Percentiles rank a stretch among this genome's conserved stretches.
These are phyloP conservation scores for Arctopsyche grandis DNA, from an alignment of 1,140 invertebrate genomes.

Conservation along the genomic window DNA sequence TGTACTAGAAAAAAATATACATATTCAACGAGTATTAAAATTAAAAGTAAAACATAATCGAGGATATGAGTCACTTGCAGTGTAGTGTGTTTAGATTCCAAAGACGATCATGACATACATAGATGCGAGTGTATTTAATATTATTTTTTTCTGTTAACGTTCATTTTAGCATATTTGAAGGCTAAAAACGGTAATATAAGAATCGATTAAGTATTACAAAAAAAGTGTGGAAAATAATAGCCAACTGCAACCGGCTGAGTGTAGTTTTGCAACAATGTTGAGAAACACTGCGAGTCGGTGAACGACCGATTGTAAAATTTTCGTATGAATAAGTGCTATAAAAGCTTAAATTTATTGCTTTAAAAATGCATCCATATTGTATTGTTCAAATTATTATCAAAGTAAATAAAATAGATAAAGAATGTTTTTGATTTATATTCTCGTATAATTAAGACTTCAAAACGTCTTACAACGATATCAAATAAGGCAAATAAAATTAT, in stretches of 20 bases:
- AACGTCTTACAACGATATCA: no score
- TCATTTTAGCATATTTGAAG: not conserved
- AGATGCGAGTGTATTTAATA: not conserved
- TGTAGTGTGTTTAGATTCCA: not conserved
- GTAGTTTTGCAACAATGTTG: conserved; percentile 21
- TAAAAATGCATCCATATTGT: no score
- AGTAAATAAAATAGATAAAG: no score
- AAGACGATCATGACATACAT: conserved; percentile 24
- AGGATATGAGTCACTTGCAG: conserved; percentile 5
- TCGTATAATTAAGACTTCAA: no score
- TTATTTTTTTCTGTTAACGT: no score
- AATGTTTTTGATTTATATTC: no score
- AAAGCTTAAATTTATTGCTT: no score
- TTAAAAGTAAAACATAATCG: not conserved
- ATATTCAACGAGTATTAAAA: not conserved
- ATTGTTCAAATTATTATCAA: no score
- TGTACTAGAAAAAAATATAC: not conserved
- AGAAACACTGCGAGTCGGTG: conserved; percentile 5
- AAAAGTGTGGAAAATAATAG: not conserved
- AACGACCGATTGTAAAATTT: conserved; percentile 7
- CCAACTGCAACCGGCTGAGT: not conserved
- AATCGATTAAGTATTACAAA: conserved; percentile 20
- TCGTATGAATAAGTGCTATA: not conserved
- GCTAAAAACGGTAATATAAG: conserved; percentile 12
- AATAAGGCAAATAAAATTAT: no score